phyloP scores from a whole-genome alignment of 2,113 vertebrate species.

The Brachypteracias leptosomus region DNA sequence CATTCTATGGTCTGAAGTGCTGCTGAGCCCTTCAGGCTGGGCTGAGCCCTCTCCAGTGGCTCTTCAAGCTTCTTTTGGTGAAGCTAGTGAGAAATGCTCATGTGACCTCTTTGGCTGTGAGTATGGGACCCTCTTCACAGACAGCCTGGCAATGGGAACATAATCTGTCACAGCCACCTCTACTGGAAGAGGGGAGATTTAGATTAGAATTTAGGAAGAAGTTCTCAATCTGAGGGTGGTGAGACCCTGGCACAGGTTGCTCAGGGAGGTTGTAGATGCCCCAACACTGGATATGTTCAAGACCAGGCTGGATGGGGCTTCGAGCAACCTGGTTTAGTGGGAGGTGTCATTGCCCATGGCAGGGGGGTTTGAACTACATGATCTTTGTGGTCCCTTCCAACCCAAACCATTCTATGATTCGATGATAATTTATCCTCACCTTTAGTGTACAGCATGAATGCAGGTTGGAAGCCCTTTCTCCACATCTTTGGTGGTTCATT shows the following conservation, averaged over 20 bases:
- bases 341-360: too few species aligned
- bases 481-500: accelerated
- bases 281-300: too few species aligned
- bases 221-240: too few species aligned
- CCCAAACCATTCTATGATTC: too few species aligned
- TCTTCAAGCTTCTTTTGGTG: background rate
- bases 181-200: too few species aligned
- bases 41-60: background rate
- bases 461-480: background rate
- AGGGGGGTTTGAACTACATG: too few species aligned
- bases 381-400: too few species aligned
- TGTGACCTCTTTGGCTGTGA: accelerated
- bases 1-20: background rate
- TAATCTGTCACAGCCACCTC: background rate
- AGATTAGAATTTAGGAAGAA: too few species aligned
- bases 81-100: background rate
- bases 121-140: background rate
- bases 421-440: background rate
- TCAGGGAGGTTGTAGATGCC: too few species aligned
- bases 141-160: background rate
- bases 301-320: too few species aligned
- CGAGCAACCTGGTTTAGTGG: too few species aligned
- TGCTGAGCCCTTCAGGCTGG: background rate
- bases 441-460: background rate
- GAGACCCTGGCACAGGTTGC: too few species aligned